Evolutionary conservation across 2,113 vertebrate species (phyloP).

Genomic region (Galbula dea): DNA sequence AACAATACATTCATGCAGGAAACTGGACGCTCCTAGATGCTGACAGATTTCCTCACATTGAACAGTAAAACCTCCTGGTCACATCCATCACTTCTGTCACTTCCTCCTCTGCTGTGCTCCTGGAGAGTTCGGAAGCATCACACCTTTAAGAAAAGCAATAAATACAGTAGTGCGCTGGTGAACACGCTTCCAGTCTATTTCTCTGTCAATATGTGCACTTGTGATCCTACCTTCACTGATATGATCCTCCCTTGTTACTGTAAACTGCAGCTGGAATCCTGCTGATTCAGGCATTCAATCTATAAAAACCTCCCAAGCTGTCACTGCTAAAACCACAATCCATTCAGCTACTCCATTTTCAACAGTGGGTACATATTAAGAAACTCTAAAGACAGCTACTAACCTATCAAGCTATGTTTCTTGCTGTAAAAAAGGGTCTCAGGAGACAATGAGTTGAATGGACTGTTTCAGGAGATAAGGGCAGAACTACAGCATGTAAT

Average conservation of each 20-base stretch:
- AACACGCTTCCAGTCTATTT: neutral
- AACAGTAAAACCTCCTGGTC: neutral
- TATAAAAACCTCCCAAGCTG: neutral
- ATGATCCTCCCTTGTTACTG: neutral
- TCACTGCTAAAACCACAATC: neutral
- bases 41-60: neutral
- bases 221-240: neutral
- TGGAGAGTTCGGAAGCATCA: neutral
- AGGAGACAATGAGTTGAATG: neutral
- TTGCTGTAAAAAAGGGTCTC: neutral
- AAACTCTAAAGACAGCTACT: neutral
- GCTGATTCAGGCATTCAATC: slow-evolving; percentile 19
- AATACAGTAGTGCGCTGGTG: neutral
- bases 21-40: neutral
- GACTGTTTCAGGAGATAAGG: neutral
- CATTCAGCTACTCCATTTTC: neutral
- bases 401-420: neutral
- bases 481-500: neutral
- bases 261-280: neutral
- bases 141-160: neutral
- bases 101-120: neutral
- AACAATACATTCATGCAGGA: neutral
- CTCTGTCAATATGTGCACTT: neutral
- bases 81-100: neutral
- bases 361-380: neutral